Evolutionary conservation across 1,140 invertebrate species (phyloP).

Genomic region (Coenobita brevimanus): DNA sequence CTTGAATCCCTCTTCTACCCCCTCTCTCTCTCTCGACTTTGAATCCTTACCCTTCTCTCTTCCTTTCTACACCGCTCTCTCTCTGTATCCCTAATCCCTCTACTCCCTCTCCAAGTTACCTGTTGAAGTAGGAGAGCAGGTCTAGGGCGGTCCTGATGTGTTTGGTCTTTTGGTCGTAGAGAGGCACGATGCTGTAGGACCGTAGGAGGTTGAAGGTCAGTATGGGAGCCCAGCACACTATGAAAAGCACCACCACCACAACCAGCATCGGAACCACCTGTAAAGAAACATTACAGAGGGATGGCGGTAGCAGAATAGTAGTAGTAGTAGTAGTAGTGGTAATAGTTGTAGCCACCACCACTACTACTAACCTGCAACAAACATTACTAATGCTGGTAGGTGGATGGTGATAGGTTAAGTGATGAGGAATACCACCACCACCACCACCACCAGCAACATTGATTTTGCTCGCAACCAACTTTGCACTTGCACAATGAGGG

Average conservation of each 20-base stretch:
- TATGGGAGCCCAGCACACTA: conserved; percentile 41
- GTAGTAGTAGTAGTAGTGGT: not conserved
- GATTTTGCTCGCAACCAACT: no score
- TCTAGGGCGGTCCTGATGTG: conserved; percentile 26
- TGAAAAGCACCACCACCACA: conserved; percentile 51
- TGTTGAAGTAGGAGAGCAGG: conserved; percentile 50
- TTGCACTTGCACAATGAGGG: no score
- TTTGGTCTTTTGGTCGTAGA: not conserved
- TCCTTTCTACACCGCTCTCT: no score
- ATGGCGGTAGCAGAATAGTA: not conserved
- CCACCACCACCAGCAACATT: no score
- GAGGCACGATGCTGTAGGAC: conserved; percentile 25
- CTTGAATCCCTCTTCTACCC: not conserved
- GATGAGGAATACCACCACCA: no score
- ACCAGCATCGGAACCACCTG: conserved; percentile 48
- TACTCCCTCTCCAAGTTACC: conserved; percentile 8
- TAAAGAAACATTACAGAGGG: not conserved
- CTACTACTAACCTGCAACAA: not conserved
- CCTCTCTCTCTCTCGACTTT: no score
- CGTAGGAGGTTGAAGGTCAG: conserved; percentile 31
- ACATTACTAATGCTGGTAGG: no score
- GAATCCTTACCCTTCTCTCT: no score
- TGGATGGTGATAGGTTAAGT: no score
- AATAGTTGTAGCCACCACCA: not conserved
- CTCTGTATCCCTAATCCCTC: no score